Evolutionary conservation across 2,888 invertebrate genomes (phyloP), one percentile per base, ranked within the genome.

Genomic region (Automeris io): DNA sequence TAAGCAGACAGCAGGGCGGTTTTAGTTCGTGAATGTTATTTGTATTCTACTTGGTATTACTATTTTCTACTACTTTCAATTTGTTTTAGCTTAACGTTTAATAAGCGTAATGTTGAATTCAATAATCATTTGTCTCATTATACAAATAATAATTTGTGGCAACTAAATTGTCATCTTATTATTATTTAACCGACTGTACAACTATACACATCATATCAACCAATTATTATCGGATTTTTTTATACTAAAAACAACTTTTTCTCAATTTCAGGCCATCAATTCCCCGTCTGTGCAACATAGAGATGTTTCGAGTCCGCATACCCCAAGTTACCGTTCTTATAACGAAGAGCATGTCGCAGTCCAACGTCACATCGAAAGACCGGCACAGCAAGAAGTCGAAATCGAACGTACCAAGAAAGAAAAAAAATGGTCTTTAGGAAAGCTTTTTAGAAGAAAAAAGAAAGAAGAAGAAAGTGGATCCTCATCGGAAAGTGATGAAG

Each of bases 361-460:
- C 47, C 78, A 72, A 42, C 75, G 76, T 4, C 77, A 77, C 18
- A 58, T 67, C 36, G 81, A 82, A 32, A 62, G 76, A 35, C 70
- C 78, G 8, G 48, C 56, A 24, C 74, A 65, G 43, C 59, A 70
- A 33, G 78, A 80, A 52, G 53, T 60, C 7, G 82, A 82, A 25
- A 49, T 57, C n/a, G 83, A 83, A 66, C 74, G 82, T 54, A 57
- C 64, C 46, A 87, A 88, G 47, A 89, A 88, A 58, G 91, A 91
- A 55, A 92, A 91, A 53, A 94, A 93, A 72, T 95, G 95, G 95
- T 93, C 93, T 5, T 89, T 95, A 29, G 94, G 95, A 5, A 92
- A 92, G 55, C 87, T 95, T 2, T 93, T 95, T 63, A 88, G 93
- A 46, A 88, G 92, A 63, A 92, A 92, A 74, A 93, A 93, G 71